Percentiles rank a stretch among this genome's conserved stretches.
Evolutionary conservation across 2,888 invertebrate genomes (phyloP).

Genomic region (Phalera bucephala): DNA sequence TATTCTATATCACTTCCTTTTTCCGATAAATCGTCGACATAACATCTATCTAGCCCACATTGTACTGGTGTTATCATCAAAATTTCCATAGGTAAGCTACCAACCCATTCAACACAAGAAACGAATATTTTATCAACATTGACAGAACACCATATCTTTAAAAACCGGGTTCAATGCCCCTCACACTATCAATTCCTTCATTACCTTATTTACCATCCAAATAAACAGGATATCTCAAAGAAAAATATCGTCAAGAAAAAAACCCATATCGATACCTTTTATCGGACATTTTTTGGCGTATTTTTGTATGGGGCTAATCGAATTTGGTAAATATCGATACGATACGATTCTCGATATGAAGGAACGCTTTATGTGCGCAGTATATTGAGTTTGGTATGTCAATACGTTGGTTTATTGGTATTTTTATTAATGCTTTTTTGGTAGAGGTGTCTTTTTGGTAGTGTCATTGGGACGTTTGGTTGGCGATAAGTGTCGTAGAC

Average conservation of each 20-base stretch:
- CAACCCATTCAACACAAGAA: slow-evolving; percentile 17
- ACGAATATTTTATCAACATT: slow-evolving; percentile 26
- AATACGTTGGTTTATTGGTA: slow-evolving; percentile 34
- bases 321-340: slow-evolving; percentile 66
- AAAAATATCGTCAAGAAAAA: slow-evolving; percentile 65
- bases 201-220: slow-evolving; percentile 64
- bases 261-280: slow-evolving; percentile 51
- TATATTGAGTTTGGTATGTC: slow-evolving; percentile 51
- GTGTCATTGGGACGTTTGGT: background rate
- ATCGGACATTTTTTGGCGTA: slow-evolving; percentile 68
- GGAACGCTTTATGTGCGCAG: slow-evolving; percentile 46
- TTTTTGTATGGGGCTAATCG: slow-evolving; percentile 70
- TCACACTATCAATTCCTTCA: slow-evolving; percentile 68
- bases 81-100: slow-evolving; percentile 20
- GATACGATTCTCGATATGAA: slow-evolving; percentile 57
- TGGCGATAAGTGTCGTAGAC: too few relatives aligned
- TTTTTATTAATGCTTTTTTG: slow-evolving; percentile 26
- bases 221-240: slow-evolving; percentile 69
- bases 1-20: slow-evolving; percentile 10
- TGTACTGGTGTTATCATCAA: slow-evolving; percentile 6
- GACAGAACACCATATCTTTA: slow-evolving; percentile 26
- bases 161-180: slow-evolving; percentile 52
- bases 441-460: slow-evolving; percentile 1
- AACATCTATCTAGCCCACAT: background rate
- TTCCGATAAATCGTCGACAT: slow-evolving; percentile 1